Base-by-base conservation (phyloP, 2,113 vertebrate species). In the Kobus ellipsiprymnus region DNA sequence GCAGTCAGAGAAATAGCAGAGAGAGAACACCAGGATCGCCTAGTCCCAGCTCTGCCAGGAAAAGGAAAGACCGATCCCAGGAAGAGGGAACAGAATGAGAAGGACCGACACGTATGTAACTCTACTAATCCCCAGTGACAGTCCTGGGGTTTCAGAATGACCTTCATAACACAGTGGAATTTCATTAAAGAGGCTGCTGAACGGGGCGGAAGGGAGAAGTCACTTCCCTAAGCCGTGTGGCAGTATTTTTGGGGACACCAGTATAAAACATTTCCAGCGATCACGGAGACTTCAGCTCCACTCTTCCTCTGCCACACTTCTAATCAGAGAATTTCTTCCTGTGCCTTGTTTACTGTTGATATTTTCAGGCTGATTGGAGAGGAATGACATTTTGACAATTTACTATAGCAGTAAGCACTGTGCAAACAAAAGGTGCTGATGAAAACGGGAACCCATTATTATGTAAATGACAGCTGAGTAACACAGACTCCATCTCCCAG, bases 321-420 rank as follows among this genome's bases (percentile, higher is more conserved):
- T 99, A 99, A 99, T 99, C 99, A 99, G 98, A 98, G 99, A 99
- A 98, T 99, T 99, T 99, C 98, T 98, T 98, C 97, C 98, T 98
- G 96, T 98, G 98, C 97, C 98, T 99, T 99, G 99, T 99, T 99
- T 99, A 99, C 99, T 99, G 99, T 98, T 99, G 98, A 98, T 98
- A 98, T 99, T 99, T 99, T 99, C 99, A 98, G 98, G 98, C 98
- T 99, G 99, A 99, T 99, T 99, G 99, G 99, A 98, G 98, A 99
- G 99, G 99, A 99, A 99, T 99, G 99, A 99, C 99, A 99, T 99
- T 99, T 99, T 99, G 99, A 99, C 99, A 99, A 99, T 99, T 99
- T 99, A 99, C 99, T 99, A 99, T 99, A 99, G 99, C 99, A 98
- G 99, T 98, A 99, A 99, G 99, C 98, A 98, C 98, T 98, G 98